Evolutionary conservation across 2,113 vertebrate genomes (phyloP).

Genomic region (Pitta sordida): DNA sequence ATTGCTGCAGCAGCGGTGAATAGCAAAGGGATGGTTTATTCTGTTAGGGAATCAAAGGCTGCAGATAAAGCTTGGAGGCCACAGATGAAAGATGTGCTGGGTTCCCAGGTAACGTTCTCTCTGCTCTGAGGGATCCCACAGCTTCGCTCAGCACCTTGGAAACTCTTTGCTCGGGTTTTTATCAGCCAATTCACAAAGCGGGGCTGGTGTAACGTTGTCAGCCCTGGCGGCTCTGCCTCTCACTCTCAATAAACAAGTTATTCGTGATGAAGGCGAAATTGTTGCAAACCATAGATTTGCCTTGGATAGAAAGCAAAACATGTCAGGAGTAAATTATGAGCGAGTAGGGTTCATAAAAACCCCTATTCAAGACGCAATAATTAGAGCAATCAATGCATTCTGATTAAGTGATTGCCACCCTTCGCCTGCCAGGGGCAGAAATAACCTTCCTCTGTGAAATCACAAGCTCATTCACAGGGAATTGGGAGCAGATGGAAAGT

Average conservation of each 20-base stretch:
- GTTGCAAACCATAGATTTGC: background rate
- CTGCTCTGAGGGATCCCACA: background rate
- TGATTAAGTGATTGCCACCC: constrained; percentile 57
- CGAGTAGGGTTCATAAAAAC: background rate
- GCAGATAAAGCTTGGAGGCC: background rate
- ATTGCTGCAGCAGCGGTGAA: background rate
- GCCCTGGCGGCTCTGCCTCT: background rate
- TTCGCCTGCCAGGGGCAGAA: constrained; percentile 25
- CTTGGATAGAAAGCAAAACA: background rate
- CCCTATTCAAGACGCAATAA: background rate
- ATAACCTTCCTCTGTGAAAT: constrained; percentile 34
- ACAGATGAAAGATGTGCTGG: background rate
- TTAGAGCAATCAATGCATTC: constrained; percentile 40
- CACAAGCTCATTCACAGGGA: constrained; percentile 4
- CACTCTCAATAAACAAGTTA: background rate
- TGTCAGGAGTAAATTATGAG: background rate
- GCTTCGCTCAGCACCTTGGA: background rate
- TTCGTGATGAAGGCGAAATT: background rate
- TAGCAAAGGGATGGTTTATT: background rate
- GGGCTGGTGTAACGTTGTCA: background rate
- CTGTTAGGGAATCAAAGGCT: background rate
- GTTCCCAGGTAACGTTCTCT: background rate
- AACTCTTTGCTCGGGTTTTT: background rate
- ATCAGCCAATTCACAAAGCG: background rate
- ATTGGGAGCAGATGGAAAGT: constrained; percentile 49